Base-by-base conservation (phyloP, 2,797 vertebrate genomes). In the Hydrophis major region DNA sequence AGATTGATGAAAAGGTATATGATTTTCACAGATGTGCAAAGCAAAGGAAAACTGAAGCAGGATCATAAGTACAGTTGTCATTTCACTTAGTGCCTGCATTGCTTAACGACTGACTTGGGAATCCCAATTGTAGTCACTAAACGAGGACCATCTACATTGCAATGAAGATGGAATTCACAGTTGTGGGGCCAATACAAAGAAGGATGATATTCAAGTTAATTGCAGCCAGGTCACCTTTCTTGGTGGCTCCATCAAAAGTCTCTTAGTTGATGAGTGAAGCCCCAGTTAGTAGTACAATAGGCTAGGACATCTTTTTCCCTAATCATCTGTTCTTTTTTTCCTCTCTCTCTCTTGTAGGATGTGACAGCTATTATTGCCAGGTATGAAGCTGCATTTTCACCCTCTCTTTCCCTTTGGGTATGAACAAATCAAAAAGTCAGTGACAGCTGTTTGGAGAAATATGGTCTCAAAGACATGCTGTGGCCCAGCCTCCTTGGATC, bases 311-410 rank as follows among this genome's bases (percentile, higher is more conserved):
- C 10, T 83, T 10, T 25, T 83, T 47, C 42, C 20, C 74, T 47
- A 83, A 25, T 12, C 4, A 10, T 83, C 20, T 83, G 74, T 57
- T 22, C 83, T 61, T 27, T 88, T 60, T 92, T 32, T 86, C 28
- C 56, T 86, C 28, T 93, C 56, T 87, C 88, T 87, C 25, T 87
- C 63, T 93, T 92, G 87, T 56, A 96, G 96, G 94, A 95, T 0
- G 96, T 96, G 37, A 74, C 59, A 50, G 69, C 57, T 47, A 1
- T 87, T 94, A 91, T 94, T 0, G 37, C 91, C 94, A 95, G 96
- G 96, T 96, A 95, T 0, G 95, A 74, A 86, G 4, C 0, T 0
- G 18, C 2, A 20, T 56, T 90, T 22, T 12, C 2, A 89, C 4
- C 20, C 0, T 6, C 50, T 87, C 8, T 3, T 53, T 4, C 0